Conservation (phyloP, 2,888 invertebrate species). For the Mythimna vitellina region DNA sequence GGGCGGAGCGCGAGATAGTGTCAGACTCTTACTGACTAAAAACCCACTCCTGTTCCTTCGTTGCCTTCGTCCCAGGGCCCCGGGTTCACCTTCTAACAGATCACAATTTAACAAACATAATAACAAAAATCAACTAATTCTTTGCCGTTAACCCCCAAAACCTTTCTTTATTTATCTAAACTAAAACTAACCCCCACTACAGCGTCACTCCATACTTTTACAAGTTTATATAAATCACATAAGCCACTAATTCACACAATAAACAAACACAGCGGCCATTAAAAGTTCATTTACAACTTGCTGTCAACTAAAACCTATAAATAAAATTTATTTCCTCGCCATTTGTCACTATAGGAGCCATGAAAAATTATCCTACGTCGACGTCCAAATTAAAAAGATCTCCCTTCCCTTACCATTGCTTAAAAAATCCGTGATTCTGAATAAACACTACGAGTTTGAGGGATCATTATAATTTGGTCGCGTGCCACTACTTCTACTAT, state of each 20-base stretch:
- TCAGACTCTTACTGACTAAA: too few species aligned
- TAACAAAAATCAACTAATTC: constrained; percentile 4
- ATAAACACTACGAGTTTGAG: constrained; percentile 48
- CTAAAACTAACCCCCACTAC: constrained; percentile 14
- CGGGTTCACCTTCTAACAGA: background rate
- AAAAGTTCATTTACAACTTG: constrained; percentile 76
- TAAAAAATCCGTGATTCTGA: constrained; percentile 54
- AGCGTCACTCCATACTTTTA: constrained; percentile 22
- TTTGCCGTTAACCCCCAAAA: constrained; percentile 29
- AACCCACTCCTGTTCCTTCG: too few species aligned
- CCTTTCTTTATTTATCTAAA: constrained; percentile 20
- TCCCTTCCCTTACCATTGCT: constrained; percentile 58
- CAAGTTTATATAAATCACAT: constrained; percentile 66
- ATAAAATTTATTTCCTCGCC: constrained; percentile 73
- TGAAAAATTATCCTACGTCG: constrained; percentile 71
- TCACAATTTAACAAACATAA: background rate
- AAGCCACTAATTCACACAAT: constrained; percentile 68
- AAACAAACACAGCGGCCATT: constrained; percentile 71
- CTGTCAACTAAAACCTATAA: constrained; percentile 77
- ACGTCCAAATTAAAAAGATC: constrained; percentile 65
- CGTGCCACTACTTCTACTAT: constrained; percentile 60
- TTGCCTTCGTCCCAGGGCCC: too few species aligned
- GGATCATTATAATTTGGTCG: constrained; percentile 68
- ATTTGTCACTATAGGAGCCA: constrained; percentile 75
- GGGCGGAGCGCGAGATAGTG: too few species aligned